Percentiles rank a stretch among this genome's conserved stretches.
phyloP scores from a whole-genome alignment of 2,888 invertebrate species.

The Ichneumoninae sp. region DNA sequence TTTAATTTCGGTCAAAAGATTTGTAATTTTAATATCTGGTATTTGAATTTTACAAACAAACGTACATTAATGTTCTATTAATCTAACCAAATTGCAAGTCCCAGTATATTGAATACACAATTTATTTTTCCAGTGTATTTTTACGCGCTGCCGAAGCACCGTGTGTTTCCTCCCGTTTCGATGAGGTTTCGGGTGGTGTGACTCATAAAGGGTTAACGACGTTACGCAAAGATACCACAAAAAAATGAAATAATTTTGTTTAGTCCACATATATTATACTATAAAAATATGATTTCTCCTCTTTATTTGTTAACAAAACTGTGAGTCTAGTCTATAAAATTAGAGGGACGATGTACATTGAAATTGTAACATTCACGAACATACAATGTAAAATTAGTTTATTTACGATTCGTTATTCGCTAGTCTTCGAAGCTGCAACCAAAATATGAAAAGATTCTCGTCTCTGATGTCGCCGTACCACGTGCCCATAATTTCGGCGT shows the following conservation, averaged over 20 bases:
- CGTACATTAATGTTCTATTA: too few relatives aligned
- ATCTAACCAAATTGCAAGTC: too few relatives aligned
- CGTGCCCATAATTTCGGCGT: slow-evolving; percentile 40
- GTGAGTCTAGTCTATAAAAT: neutral
- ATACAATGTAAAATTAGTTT: neutral
- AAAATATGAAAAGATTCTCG: slow-evolving; percentile 65
- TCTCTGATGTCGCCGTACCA: slow-evolving; percentile 66
- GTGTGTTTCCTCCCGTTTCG: too few relatives aligned
- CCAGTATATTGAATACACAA: too few relatives aligned
- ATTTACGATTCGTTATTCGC: slow-evolving; percentile 24
- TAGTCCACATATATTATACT: neutral
- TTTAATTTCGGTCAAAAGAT: too few relatives aligned
- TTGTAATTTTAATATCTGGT: too few relatives aligned
- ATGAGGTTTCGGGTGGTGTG: too few relatives aligned
- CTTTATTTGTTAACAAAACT: neutral
- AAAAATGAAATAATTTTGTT: neutral
- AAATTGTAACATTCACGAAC: neutral
- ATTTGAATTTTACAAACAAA: too few relatives aligned
- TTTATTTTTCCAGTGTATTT: too few relatives aligned
- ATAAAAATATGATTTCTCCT: neutral
- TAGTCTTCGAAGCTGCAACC: slow-evolving; percentile 55
- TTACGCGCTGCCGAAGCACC: too few relatives aligned
- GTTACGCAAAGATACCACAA: neutral
- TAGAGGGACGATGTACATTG: neutral
- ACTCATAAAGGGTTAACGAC: too few relatives aligned